Evolutionary conservation across 2,797 vertebrate species (phyloP).

Genomic region (Chrysocyon brachyurus): DNA sequence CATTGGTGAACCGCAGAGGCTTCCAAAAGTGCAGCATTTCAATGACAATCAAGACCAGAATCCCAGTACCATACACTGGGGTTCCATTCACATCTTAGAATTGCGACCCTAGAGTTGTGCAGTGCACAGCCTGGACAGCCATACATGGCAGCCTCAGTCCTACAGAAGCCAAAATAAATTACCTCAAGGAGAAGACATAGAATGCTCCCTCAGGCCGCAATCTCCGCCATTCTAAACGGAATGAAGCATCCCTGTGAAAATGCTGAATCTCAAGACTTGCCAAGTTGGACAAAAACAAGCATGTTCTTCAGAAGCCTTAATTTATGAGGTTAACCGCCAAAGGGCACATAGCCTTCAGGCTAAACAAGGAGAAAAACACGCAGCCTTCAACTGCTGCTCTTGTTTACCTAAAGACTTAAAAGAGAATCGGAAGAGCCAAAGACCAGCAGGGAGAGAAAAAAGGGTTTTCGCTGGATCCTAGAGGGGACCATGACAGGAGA

Average conservation of each 20-base stretch:
- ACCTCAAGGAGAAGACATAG: not conserved
- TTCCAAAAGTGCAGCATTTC: not conserved
- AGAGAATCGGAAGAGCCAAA: conserved; percentile 20
- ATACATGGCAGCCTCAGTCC: not conserved
- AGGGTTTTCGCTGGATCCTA: not conserved
- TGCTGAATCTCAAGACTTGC: conserved; percentile 17
- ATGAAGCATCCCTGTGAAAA: conserved; percentile 51
- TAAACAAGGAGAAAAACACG: conserved; percentile 50
- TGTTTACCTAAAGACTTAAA: conserved; percentile 29
- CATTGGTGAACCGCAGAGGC: not conserved
- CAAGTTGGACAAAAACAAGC: conserved; percentile 41
- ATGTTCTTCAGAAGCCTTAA: conserved; percentile 53
- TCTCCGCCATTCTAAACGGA: not conserved
- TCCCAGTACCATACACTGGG: not conserved
- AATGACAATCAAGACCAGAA: not conserved
- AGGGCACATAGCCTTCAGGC: not conserved
- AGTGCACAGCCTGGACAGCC: not conserved
- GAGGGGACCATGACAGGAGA: not conserved
- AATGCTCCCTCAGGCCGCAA: not conserved
- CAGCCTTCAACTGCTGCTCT: not conserved
- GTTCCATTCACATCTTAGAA: not conserved
- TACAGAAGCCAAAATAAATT: not conserved
- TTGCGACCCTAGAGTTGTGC: not conserved
- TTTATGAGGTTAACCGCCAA: conserved; percentile 65
- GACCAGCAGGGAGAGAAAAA: not conserved